Conservation (phyloP, 2,797 vertebrate species). For the Pseudotriccus pelzelni region DNA sequence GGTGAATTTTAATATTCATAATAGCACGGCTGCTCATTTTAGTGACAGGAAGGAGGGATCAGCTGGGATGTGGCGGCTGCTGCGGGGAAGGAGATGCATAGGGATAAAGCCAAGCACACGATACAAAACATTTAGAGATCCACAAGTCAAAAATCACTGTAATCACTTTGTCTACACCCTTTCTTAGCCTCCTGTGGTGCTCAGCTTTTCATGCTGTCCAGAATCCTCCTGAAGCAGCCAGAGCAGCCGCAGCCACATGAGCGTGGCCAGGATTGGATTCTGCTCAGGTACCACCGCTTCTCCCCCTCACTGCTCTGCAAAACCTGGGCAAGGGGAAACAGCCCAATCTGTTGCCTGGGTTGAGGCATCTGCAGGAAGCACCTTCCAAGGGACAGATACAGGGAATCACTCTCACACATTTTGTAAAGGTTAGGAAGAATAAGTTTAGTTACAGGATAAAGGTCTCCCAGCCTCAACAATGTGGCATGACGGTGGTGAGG, state of each 20-base stretch:
- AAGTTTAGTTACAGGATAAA: background rate
- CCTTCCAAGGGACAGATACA: background rate
- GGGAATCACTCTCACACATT: background rate
- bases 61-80: background rate
- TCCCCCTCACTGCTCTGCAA: background rate
- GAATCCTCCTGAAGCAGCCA: background rate
- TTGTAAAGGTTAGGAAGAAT: background rate
- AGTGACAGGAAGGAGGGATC: background rate
- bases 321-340: background rate
- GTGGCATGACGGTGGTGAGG: accelerated
- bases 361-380: background rate
- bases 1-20: background rate
- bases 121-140: background rate
- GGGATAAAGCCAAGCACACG: background rate
- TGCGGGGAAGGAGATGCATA: background rate
- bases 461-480: background rate
- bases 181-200: background rate
- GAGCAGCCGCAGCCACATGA: background rate
- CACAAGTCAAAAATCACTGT: background rate
- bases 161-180: background rate
- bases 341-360: accelerated
- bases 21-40: background rate
- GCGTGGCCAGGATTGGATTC: background rate
- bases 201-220: background rate
- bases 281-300: background rate